Percentiles rank a stretch among this genome's conserved stretches.
These are phyloP conservation scores for Chlamydotis undulata DNA, from an alignment of 2,113 vertebrate species.

Conservation along the genomic window DNA sequence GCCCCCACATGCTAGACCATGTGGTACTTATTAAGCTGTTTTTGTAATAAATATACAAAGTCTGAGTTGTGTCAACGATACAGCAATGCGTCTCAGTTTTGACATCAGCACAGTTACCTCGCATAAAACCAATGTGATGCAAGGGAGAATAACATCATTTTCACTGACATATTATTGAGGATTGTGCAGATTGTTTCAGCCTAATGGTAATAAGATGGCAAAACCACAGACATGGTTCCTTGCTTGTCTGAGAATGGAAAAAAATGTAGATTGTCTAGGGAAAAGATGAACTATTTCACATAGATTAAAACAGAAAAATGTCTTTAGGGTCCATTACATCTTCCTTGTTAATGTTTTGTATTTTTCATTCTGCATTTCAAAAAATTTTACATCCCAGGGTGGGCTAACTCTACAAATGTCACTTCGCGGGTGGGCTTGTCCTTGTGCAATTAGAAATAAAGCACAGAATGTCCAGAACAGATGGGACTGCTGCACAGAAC, in stretches of 20 bases:
- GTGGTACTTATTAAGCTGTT: neutral
- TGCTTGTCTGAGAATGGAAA: neutral
- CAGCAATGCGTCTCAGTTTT: neutral
- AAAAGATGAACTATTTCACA: neutral
- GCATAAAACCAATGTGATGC: neutral
- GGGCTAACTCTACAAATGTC: neutral
- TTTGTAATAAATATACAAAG: neutral
- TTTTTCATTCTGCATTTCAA: neutral
- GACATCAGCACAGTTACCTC: neutral
- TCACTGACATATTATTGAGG: neutral
- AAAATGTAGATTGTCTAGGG: neutral
- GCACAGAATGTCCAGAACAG: neutral
- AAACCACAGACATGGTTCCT: neutral
- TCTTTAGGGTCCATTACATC: neutral
- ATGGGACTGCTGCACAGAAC: neutral
- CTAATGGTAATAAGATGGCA: neutral
- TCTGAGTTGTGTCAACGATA: neutral
- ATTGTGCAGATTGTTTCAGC: neutral
- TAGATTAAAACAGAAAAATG: neutral
- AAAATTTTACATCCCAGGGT: neutral
- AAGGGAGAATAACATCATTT: neutral
- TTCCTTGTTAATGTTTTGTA: neutral
- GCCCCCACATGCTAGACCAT: neutral
- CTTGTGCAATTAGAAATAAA: slow-evolving; percentile 10
- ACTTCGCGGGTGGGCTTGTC: neutral